Evolutionary conservation across 2,113 vertebrate species (phyloP).

Genomic region (Elachura formosa): DNA sequence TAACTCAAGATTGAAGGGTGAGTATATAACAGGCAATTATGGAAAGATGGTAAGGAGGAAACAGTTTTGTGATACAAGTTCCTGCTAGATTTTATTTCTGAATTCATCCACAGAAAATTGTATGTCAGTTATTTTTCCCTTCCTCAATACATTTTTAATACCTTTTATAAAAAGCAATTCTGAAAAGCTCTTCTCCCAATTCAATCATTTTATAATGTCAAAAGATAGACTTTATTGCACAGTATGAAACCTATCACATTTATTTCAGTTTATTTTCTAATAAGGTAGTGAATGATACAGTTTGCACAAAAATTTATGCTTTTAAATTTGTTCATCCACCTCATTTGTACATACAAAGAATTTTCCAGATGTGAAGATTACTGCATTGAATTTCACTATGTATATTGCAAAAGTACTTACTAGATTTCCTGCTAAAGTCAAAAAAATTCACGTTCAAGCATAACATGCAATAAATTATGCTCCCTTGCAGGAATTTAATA

Average conservation of each 20-base stretch:
- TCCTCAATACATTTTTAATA: background rate
- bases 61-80: background rate
- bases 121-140: background rate
- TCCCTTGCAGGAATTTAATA: background rate
- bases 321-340: background rate
- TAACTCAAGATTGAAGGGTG: background rate
- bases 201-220: background rate
- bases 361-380: background rate
- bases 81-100: background rate
- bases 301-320: background rate
- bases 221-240: background rate
- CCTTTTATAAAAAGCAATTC: background rate
- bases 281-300: background rate
- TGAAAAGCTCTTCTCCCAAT: background rate
- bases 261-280: background rate
- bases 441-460: background rate
- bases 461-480: rapidly evolving
- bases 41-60: background rate
- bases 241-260: background rate
- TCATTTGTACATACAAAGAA: background rate
- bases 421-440: background rate
- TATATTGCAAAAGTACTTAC: background rate
- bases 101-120: conserved; percentile 3
- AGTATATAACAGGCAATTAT: background rate
- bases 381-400: background rate